Conservation (phyloP, 2,888 invertebrate genomes). For the Alloscopus bannaensis region DNA sequence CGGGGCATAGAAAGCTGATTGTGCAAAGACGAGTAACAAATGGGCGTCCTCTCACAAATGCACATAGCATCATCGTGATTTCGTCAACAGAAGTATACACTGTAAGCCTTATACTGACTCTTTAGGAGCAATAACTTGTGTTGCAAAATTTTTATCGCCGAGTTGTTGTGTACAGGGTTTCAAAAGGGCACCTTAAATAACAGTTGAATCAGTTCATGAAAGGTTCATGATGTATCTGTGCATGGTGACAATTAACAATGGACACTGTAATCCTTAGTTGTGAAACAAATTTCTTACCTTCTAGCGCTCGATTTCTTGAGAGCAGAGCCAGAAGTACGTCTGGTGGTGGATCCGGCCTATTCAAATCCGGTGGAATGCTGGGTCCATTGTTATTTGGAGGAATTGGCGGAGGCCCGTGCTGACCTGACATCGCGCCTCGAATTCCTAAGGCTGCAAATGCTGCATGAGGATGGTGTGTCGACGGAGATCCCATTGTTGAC, state of each 20-base stretch:
- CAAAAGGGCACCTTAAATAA: too few species aligned
- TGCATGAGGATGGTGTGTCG: constrained; percentile 60
- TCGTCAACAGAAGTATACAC: too few species aligned
- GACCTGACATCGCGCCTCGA: constrained; percentile 57
- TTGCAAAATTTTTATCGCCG: too few species aligned
- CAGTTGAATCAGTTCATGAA: too few species aligned
- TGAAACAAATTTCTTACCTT: constrained; percentile 89
- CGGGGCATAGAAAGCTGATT: neutral
- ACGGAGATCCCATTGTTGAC: constrained; percentile 64
- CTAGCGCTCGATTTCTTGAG: constrained; percentile 90
- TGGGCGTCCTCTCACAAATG: too few species aligned
- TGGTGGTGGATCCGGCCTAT: constrained; percentile 78
- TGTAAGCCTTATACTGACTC: too few species aligned
- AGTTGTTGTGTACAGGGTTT: too few species aligned
- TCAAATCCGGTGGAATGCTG: constrained; percentile 61
- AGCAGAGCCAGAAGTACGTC: constrained; percentile 90
- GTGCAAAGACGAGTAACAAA: constrained; percentile 1
- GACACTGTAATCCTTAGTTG: too few species aligned
- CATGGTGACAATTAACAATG: too few species aligned
- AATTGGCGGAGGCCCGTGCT: constrained; percentile 62
- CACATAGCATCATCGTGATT: too few species aligned
- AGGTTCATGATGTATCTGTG: too few species aligned
- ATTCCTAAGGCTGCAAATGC: constrained; percentile 58
- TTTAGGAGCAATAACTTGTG: too few species aligned
- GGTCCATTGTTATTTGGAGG: constrained; percentile 65